Conservation (phyloP, 2,797 vertebrate species). For the Poeciliopsis gracilis region DNA sequence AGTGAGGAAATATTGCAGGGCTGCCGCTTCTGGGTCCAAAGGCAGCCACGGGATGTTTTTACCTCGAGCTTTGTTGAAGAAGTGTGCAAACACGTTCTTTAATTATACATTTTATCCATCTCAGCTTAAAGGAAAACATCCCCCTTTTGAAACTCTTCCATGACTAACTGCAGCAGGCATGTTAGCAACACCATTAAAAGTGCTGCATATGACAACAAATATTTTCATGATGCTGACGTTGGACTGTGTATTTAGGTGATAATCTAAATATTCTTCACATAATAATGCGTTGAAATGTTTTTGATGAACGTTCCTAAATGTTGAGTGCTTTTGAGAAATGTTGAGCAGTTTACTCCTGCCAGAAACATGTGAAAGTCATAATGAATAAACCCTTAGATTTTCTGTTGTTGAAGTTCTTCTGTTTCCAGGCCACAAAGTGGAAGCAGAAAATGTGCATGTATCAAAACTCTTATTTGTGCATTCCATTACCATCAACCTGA, state of each 20-base stretch:
- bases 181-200: neutral
- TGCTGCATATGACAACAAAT: neutral
- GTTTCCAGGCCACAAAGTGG: neutral
- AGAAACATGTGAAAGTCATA: neutral
- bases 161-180: neutral
- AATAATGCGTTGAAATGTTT: neutral
- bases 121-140: neutral
- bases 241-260: neutral
- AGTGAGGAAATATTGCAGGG: constrained; percentile 36
- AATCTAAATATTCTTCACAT: neutral
- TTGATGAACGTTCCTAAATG: neutral
- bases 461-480: neutral
- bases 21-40: constrained; percentile 19
- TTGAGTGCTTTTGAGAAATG: neutral
- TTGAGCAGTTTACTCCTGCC: neutral
- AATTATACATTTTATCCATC: neutral
- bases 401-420: neutral
- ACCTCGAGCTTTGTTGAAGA: neutral
- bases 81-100: neutral
- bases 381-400: neutral
- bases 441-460: neutral
- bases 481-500: neutral
- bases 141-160: neutral
- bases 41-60: constrained; percentile 29
- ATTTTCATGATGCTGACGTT: neutral